These are phyloP conservation scores for Erpetoichthys calabaricus DNA, from an alignment of 2,797 vertebrate genomes.

Conservation along the genomic window DNA sequence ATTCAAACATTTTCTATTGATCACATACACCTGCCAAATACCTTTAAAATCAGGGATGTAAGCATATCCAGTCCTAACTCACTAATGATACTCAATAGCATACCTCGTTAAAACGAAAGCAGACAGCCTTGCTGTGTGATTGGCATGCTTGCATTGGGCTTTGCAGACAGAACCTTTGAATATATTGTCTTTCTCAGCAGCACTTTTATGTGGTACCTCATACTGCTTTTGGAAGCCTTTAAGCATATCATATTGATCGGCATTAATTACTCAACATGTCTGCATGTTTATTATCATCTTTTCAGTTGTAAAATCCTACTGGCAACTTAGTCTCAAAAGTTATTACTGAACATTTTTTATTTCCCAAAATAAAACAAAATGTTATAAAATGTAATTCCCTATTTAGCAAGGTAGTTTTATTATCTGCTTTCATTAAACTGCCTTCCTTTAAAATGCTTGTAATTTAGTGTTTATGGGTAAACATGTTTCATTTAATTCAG, in stretches of 20 bases:
- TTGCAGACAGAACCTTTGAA: constrained; percentile 29
- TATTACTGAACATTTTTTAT: no score
- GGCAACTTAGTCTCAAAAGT: no score
- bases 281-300: no score
- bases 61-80: constrained; percentile 19
- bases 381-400: no score
- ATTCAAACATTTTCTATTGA: constrained; percentile 34
- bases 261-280: not conserved
- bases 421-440: no score
- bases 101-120: constrained; percentile 39
- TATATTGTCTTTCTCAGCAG: constrained; percentile 28
- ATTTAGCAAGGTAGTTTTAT: no score
- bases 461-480: no score
- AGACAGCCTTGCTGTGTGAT: constrained; percentile 25
- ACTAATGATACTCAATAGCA: constrained; percentile 21
- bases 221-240: constrained; percentile 51
- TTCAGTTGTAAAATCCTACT: no score
- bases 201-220: constrained; percentile 47
- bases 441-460: no score
- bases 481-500: no score
- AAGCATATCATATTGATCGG: constrained; percentile 48
- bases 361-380: no score
- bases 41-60: constrained; percentile 15
- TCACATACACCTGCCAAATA: constrained; percentile 34
- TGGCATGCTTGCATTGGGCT: constrained; percentile 23